Conservation (phyloP, 2,797 vertebrate species). For the Sphaeramia orbicularis region DNA sequence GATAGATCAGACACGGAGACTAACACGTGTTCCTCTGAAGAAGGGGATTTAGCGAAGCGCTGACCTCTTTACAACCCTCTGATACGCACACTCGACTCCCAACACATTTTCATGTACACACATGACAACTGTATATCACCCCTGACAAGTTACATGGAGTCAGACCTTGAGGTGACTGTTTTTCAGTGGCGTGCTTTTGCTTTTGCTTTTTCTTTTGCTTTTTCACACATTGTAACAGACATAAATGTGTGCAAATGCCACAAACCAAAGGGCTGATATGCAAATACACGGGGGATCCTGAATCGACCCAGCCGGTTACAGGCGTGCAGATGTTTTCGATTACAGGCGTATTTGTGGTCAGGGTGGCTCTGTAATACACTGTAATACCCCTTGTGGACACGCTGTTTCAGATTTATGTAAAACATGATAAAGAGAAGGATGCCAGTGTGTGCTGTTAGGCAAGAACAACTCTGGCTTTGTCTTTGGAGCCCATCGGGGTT, state of each 20-base stretch:
- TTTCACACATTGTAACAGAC: slow-evolving; percentile 6
- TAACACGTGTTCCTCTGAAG: slow-evolving; percentile 76
- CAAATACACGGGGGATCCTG: slow-evolving; percentile 36
- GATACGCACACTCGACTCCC: slow-evolving; percentile 26
- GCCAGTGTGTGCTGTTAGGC: slow-evolving; percentile 35
- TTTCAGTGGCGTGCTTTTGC: slow-evolving; percentile 17
- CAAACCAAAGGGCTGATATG: slow-evolving; percentile 3
- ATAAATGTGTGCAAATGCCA: slow-evolving; percentile 13
- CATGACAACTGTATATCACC: slow-evolving; percentile 63
- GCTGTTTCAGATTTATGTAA: slow-evolving; percentile 60
- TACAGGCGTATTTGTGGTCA: slow-evolving; percentile 65
- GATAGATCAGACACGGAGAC: slow-evolving; percentile 76
- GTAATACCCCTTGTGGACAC: slow-evolving; percentile 60
- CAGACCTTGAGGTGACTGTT: slow-evolving; percentile 43
- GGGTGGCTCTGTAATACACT: slow-evolving; percentile 36
- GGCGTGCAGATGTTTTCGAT: slow-evolving; percentile 70
- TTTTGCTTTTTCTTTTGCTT: slow-evolving; percentile 15
- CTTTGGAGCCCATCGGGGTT: slow-evolving; percentile 44
- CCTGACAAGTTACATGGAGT: slow-evolving; percentile 55
- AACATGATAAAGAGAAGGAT: slow-evolving; percentile 59
- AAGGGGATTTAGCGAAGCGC: slow-evolving; percentile 68
- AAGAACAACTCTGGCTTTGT: slow-evolving; percentile 64
- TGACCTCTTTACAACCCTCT: slow-evolving; percentile 69
- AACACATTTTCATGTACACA: slow-evolving; percentile 46
- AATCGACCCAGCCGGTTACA: slow-evolving; percentile 44